Evolutionary conservation across 2,888 invertebrate species (phyloP).

Genomic region (Drosophila meridiana): DNA sequence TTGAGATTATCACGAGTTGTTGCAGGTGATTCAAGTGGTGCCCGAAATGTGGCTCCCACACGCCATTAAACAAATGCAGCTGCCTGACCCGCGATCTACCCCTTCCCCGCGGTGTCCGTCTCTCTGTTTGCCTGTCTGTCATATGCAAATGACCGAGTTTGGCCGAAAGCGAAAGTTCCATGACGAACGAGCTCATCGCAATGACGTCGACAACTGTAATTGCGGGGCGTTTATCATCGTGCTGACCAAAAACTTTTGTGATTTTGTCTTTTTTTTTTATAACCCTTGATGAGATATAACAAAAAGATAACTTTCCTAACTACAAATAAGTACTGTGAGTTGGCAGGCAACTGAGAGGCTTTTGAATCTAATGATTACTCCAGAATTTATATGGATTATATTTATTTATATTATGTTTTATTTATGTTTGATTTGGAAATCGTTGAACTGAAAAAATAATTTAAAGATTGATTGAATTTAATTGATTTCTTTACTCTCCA

Average conservation of each 20-base stretch:
- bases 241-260: constrained; percentile 25
- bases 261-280: constrained; percentile 12
- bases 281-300: constrained; percentile 22
- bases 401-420: background rate
- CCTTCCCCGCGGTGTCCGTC: background rate
- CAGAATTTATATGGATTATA: background rate
- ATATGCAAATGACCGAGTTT: constrained; percentile 68
- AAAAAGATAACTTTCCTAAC: constrained; percentile 44
- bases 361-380: background rate
- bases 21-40: constrained; percentile 44
- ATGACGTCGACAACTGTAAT: constrained; percentile 57
- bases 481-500: too few relatives aligned
- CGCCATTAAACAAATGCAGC: constrained; percentile 41
- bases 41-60: constrained; percentile 59
- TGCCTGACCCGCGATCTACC: constrained; percentile 5
- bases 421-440: background rate
- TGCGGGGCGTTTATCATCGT: constrained; percentile 45
- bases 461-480: too few relatives aligned
- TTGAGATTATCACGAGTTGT: constrained; percentile 49
- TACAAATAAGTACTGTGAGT: background rate
- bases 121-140: constrained; percentile 28
- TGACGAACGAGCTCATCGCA: constrained; percentile 54
- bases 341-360: background rate
- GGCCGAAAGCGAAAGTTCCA: constrained; percentile 74
- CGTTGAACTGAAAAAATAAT: background rate